phyloP scores from a whole-genome alignment of 2,888 invertebrate genomes.

The Lasioglossum zephyrum region DNA sequence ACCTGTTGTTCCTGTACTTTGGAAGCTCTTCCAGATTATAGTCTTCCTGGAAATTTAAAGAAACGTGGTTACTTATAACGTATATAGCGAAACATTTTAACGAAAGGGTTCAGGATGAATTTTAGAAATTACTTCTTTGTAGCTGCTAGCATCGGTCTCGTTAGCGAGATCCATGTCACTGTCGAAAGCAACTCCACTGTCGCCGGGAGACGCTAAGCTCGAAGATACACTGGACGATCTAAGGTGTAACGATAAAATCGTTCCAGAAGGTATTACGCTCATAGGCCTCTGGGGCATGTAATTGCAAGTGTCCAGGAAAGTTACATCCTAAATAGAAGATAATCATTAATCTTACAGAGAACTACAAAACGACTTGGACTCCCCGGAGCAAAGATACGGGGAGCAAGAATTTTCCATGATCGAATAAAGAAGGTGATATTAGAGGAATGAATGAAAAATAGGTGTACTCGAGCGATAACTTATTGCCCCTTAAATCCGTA shows the following conservation, averaged over 20 bases:
- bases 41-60: slow-evolving; percentile 77
- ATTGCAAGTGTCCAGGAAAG: slow-evolving; percentile 82
- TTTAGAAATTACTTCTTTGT: slow-evolving; percentile 78
- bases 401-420: slow-evolving; percentile 57
- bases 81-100: background rate
- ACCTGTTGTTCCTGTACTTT: slow-evolving; percentile 81
- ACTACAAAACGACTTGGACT: background rate
- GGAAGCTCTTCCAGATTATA: slow-evolving; percentile 80
- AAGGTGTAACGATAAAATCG: slow-evolving; percentile 80
- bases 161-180: slow-evolving; percentile 83
- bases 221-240: slow-evolving; percentile 83
- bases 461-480: slow-evolving; percentile 74
- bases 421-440: slow-evolving; percentile 40
- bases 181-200: slow-evolving; percentile 88
- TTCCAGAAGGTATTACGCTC: slow-evolving; percentile 83
- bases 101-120: background rate
- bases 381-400: background rate
- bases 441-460: slow-evolving; percentile 58
- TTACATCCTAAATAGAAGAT: slow-evolving; percentile 78
- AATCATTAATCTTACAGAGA: background rate
- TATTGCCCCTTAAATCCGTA: slow-evolving; percentile 69
- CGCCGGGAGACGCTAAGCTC: slow-evolving; percentile 89
- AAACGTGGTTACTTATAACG: background rate
- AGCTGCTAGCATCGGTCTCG: slow-evolving; percentile 82
- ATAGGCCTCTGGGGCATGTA: slow-evolving; percentile 83